phyloP scores from a whole-genome alignment of 2,113 vertebrate genomes.

The Archocentrus centrarchus region DNA sequence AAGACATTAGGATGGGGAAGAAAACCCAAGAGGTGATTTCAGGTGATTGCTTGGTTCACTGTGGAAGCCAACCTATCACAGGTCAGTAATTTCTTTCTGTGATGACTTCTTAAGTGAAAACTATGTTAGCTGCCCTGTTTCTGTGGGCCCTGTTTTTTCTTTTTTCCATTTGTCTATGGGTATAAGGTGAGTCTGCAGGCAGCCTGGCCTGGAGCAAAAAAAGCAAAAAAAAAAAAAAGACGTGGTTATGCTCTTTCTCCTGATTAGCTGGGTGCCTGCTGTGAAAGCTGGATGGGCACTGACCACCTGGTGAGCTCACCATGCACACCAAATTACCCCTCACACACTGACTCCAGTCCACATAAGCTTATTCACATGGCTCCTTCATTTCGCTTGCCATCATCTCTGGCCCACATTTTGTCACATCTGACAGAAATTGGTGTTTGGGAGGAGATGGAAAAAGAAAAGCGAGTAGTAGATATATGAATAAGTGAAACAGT shows the following conservation, averaged over 20 bases:
- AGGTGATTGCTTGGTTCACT: constrained; percentile 40
- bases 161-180: constrained; percentile 27
- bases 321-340: constrained; percentile 47
- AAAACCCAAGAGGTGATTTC: constrained; percentile 1
- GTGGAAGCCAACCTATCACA: constrained; percentile 35
- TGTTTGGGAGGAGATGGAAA: constrained; percentile 5
- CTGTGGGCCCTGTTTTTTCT: neutral
- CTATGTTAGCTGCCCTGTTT: neutral
- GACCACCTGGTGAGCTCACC: constrained; percentile 52
- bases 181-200: constrained; percentile 27
- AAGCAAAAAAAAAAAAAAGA: constrained; percentile 4
- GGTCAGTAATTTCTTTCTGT: constrained; percentile 23
- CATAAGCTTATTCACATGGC: constrained; percentile 28
- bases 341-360: constrained; percentile 32
- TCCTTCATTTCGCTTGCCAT: constrained; percentile 34
- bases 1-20: constrained; percentile 6
- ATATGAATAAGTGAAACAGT: constrained; percentile 5
- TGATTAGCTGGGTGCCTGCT: constrained; percentile 71
- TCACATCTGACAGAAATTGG: constrained; percentile 38
- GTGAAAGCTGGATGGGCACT: constrained; percentile 46
- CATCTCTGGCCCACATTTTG: constrained; percentile 34
- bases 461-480: neutral
- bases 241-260: constrained; percentile 45
- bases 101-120: constrained; percentile 15
- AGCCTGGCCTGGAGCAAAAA: constrained; percentile 12